Conservation (phyloP, 2,888 invertebrate genomes). For the Acronicta aceris region DNA sequence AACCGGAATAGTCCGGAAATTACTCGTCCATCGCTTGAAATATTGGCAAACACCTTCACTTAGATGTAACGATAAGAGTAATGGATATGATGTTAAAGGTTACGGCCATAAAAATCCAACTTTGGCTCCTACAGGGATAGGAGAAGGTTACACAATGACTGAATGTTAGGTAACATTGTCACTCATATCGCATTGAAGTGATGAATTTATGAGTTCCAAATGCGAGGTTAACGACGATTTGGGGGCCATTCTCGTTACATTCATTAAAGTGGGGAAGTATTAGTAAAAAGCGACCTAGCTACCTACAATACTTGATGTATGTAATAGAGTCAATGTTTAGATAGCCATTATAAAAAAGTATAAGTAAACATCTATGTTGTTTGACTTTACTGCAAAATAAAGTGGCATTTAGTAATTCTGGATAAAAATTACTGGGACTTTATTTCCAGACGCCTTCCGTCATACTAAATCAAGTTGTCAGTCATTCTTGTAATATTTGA, state of each 20-base stretch:
- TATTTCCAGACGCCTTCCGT: conserved; percentile 44
- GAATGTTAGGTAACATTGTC: conserved; percentile 58
- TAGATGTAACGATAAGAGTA: conserved; percentile 16
- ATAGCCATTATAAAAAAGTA: conserved; percentile 4
- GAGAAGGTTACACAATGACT: conserved; percentile 43
- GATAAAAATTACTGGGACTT: conserved; percentile 9
- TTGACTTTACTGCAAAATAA: conserved; percentile 2
- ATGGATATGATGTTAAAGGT: conserved; percentile 21
- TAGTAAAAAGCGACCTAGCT: conserved; percentile 21
- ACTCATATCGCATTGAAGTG: conserved; percentile 49
- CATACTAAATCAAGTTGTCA: conserved; percentile 41
- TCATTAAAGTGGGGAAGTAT: conserved; percentile 21
- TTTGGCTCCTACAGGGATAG: conserved; percentile 20
- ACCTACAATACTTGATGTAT: conserved; percentile 13
- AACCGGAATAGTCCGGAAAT: conserved; percentile 36
- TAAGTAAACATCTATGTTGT: neutral
- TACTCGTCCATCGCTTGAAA: conserved; percentile 42
- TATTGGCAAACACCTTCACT: conserved; percentile 1
- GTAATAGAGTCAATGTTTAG: conserved; percentile 23
- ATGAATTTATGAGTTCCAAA: conserved; percentile 56
- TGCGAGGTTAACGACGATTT: conserved; percentile 48
- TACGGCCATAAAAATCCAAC: conserved; percentile 9
- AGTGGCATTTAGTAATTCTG: conserved; percentile 10
- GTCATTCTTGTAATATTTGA: conserved; percentile 56
- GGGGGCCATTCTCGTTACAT: conserved; percentile 34